phyloP scores from a whole-genome alignment of 2,113 vertebrate genomes.

The Planiliza haematocheilus region DNA sequence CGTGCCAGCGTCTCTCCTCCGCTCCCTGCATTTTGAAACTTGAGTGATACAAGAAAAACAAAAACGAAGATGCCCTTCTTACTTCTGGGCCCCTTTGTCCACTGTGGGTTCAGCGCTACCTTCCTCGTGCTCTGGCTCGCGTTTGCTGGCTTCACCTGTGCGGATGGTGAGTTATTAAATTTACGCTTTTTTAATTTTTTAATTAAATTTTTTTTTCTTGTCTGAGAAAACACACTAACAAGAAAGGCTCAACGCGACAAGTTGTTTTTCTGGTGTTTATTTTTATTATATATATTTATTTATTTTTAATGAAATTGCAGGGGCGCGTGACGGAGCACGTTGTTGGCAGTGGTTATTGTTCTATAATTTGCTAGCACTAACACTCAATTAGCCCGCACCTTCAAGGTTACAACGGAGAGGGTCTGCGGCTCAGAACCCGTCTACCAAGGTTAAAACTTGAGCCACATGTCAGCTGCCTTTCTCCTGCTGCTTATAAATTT shows the following conservation, averaged over 20 bases:
- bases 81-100: constrained; percentile 83
- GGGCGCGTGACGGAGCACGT: constrained; percentile 45
- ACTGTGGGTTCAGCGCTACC: constrained; percentile 72
- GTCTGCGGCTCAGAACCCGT: neutral
- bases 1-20: constrained; percentile 36
- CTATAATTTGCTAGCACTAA: constrained; percentile 32
- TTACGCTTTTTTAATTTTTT: neutral
- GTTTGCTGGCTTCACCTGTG: constrained; percentile 77
- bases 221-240: neutral
- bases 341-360: constrained; percentile 46
- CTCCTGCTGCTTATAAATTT: neutral
- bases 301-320: neutral
- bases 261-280: constrained; percentile 21
- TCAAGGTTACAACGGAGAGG: constrained; percentile 60
- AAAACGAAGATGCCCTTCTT: constrained; percentile 76
- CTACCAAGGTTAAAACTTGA: constrained; percentile 58
- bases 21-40: constrained; percentile 67
- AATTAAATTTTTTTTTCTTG: neutral
- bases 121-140: constrained; percentile 74
- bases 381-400: constrained; percentile 54
- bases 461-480: neutral
- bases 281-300: neutral
- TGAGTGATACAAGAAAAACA: constrained; percentile 47
- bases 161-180: constrained; percentile 80
- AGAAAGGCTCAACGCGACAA: constrained; percentile 16